Conservation (phyloP, 2,888 invertebrate species). For the Mimumesa dahlbomi region DNA sequence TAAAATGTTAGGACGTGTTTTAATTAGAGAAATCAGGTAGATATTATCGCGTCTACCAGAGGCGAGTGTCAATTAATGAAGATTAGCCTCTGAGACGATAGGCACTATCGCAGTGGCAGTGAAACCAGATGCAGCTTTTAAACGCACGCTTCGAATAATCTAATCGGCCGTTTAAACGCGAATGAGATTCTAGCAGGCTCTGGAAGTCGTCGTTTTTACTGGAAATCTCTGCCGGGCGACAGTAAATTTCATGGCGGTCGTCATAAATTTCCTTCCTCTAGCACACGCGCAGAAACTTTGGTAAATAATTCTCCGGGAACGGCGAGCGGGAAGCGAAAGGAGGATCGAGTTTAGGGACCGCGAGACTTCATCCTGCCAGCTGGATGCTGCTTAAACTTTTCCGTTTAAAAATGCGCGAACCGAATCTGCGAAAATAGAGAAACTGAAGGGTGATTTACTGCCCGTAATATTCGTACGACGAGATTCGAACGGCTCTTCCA, state of each 20-base stretch:
- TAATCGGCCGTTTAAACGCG: slow-evolving; percentile 13
- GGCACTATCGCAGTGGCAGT: background rate
- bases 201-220: slow-evolving; percentile 19
- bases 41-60: too few species aligned
- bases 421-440: background rate
- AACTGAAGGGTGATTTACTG: slow-evolving; percentile 3
- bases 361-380: slow-evolving; percentile 12
- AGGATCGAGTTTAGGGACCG: slow-evolving; percentile 13
- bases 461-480: background rate
- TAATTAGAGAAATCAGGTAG: too few species aligned
- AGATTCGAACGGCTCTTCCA: background rate
- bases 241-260: slow-evolving; percentile 36
- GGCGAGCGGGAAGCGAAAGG: slow-evolving; percentile 10
- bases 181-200: background rate
- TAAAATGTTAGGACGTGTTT: too few species aligned
- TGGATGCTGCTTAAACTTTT: slow-evolving; percentile 1
- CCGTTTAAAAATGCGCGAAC: slow-evolving; percentile 9
- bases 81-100: too few species aligned
- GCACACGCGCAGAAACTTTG: slow-evolving; percentile 32
- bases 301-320: slow-evolving; percentile 38
- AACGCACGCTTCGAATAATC: background rate
- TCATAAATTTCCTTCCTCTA: slow-evolving; percentile 35
- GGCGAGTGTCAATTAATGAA: too few species aligned
- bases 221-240: slow-evolving; percentile 28
- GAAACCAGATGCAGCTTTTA: background rate